Evolutionary conservation across 2,113 vertebrate species (phyloP).

Genomic region (Entosphenus tridentatus): DNA sequence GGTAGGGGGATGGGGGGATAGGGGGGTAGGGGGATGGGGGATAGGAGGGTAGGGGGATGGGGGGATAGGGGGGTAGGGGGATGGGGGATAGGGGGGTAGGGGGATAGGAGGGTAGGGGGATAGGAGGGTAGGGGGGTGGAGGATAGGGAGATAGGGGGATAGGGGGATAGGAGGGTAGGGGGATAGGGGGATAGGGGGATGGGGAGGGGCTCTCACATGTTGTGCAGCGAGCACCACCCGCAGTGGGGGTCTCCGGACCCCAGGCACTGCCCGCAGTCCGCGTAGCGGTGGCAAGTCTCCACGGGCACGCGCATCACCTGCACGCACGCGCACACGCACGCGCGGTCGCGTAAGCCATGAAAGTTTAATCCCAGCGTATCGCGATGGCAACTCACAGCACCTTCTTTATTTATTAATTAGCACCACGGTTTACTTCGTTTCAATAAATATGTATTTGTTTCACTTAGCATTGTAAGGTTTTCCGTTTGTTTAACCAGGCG

Average conservation of each 20-base stretch:
- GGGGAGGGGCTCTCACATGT: constrained; percentile 47
- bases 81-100: background rate
- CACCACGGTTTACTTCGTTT: too few relatives aligned
- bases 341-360: too few relatives aligned
- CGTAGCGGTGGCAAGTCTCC: constrained; percentile 81
- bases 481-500: too few relatives aligned
- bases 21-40: background rate
- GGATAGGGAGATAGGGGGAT: background rate
- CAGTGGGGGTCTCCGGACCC: constrained; percentile 93
- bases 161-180: background rate
- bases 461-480: too few relatives aligned
- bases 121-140: background rate
- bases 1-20: background rate
- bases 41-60: background rate
- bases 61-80: background rate
- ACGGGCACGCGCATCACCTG: constrained; percentile 75
- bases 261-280: constrained; percentile 70
- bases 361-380: too few relatives aligned
- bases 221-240: constrained; percentile 88
- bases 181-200: background rate
- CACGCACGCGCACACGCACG: too few relatives aligned
- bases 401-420: too few relatives aligned
- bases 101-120: background rate
- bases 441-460: too few relatives aligned
- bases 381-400: too few relatives aligned